Evolutionary conservation across 2,888 invertebrate genomes (phyloP), one percentile per base, ranked within the genome.

Genomic region (Tribolium freemani): DNA sequence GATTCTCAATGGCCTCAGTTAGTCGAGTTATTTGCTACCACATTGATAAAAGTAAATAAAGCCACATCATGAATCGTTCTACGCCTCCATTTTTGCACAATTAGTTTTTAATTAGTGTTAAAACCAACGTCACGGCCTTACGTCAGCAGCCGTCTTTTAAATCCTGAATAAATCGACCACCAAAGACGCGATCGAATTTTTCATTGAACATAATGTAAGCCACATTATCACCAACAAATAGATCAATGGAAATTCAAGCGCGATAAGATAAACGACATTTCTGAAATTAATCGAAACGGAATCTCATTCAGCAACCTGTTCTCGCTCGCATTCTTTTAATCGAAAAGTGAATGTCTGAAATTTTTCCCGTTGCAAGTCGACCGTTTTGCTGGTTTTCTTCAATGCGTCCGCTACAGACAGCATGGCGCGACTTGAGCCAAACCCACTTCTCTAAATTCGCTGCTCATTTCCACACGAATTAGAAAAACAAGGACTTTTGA

Each of bases 391-490:
- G 30, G 54, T 54, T 54, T 16, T 20, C 9, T 16, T 26, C 20
- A 54, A 20, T 54, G 54, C 30, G 54, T 11, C 54, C 54, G 54
- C 10, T 54, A 54, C 26, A 54, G 54, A 54, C 54, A 54, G 54
- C 54, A 54, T 54, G 54, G 54, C 54, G 54, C 54, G 54, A 54
- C 54, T 54, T 21, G 20, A 54, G 26, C 54, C 54, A 38, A 38
- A 38, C 38, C 38, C 38, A 38, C 50, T 38, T 38, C 38, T 38
- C 38, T 6, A 38, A 38, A 38, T 38, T 38, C 38, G 3, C 5
- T 9, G 6, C 2, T 38, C 6, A 38, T 38, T 38, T 48, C 6
- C 38, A 38, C 38, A 38, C 38, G 10, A 21, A 53, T 53, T 31
- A 54, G 30, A 57, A 51, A 16, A 51, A 60, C 60, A 31, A 51